Base-by-base conservation (phyloP, 2,113 vertebrate species). In the Otis tarda region DNA sequence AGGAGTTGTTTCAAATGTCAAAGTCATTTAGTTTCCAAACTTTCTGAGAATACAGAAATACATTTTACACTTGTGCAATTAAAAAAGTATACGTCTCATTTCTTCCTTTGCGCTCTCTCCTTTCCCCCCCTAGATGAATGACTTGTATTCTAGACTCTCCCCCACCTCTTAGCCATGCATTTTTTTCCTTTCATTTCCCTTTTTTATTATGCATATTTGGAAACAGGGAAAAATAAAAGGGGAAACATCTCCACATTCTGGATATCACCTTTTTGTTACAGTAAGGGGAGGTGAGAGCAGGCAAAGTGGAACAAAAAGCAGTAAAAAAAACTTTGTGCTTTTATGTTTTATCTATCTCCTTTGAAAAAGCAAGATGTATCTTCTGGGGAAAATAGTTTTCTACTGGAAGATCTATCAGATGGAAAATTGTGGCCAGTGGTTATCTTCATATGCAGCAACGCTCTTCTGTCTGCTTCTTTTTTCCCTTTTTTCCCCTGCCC, bases 111-210 rank as follows among this genome's bases (percentile, higher is more conserved):
- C 9, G 18, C 1, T 47, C 28, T 94, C 25, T 76, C 50, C 24
- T 76, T 53, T 50, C 6, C 14, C 19, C 19, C 4, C 4, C 17
- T 7, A 37, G 6, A 1, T 68, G 33, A 71, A 22, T 25, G 30
- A 60, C 27, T 80, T 87, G 14, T 47, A 12, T 76, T 75, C n/a
- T 23, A 56, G 27, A 65, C 35, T 80, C 49, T 80, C 19, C 37
- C 27, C 35, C 49, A 37, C 5, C 70, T 69, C 56, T 57, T 63
- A 17, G 5, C 22, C 3, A 0, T 27, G 35, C n/a, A 7, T 0
- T 18, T 52, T 68, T 73, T 73, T 43, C 41, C 41, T 16, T 91
- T 78, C 7, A 11, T 67, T 71, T 84, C 50, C 22, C 16, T 50
- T 71, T 89, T 17, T 30, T 69, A 41, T 43, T 60, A 31, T 11